Conservation (phyloP, 1,140 invertebrate species). For the Cardiocondyla obscurior region DNA sequence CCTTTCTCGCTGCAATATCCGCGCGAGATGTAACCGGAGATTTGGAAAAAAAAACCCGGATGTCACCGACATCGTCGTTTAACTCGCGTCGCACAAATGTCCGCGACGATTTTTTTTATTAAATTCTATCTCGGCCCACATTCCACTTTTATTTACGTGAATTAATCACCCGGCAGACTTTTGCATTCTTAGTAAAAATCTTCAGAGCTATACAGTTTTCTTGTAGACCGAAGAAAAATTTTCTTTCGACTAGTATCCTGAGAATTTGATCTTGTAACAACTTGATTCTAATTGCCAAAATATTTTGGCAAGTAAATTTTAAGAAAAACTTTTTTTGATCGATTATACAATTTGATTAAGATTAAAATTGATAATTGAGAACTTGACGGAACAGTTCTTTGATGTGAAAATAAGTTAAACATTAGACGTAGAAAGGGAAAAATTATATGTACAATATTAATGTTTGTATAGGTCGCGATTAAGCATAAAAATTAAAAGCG, state of each 20-base stretch:
- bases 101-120: not conserved
- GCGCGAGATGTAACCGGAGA: not conserved
- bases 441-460: too few relatives aligned
- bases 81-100: not conserved
- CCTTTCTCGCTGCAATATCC: not conserved
- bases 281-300: not conserved
- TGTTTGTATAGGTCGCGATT: too few relatives aligned
- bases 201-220: not conserved
- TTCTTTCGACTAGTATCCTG: not conserved
- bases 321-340: not conserved
- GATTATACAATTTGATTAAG: not conserved
- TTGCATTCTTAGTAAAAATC: not conserved
- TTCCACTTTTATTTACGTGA: not conserved
- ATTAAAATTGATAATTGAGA: not conserved
- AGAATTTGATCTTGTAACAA: not conserved
- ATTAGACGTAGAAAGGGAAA: too few relatives aligned
- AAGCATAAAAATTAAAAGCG: too few relatives aligned
- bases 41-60: slow-evolving; percentile 13
- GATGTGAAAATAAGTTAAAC: not conserved
- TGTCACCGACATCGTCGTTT: not conserved
- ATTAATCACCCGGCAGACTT: not conserved
- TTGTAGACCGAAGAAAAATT: not conserved
- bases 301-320: not conserved
- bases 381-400: not conserved
- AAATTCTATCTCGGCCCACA: not conserved